These are phyloP conservation scores for Tridacna crocea DNA, from an alignment of 2,888 invertebrate species.

Conservation along the genomic window DNA sequence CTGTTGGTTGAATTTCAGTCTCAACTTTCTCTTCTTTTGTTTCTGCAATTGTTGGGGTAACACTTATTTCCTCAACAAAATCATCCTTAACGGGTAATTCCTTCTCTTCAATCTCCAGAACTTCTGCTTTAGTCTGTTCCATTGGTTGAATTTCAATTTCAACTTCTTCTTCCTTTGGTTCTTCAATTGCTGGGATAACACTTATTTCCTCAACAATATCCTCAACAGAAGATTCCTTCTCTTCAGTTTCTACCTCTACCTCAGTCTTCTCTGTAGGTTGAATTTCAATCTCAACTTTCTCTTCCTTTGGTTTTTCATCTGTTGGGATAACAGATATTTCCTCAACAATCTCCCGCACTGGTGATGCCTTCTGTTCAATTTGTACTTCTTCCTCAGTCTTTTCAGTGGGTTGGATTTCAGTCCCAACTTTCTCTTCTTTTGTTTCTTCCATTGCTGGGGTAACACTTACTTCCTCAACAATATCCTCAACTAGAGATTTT, in stretches of 20 bases:
- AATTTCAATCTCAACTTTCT: neutral
- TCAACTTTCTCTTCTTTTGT: neutral
- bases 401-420: constrained; percentile 25
- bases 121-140: constrained; percentile 25
- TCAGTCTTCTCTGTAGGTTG: neutral
- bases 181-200: neutral
- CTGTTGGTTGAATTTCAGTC: neutral
- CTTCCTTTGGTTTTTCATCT: neutral
- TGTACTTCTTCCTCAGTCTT: neutral
- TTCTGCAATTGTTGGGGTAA: neutral
- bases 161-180: neutral
- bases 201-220: neutral
- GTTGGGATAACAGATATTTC: neutral
- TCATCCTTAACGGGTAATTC: constrained; percentile 19
- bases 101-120: constrained; percentile 25
- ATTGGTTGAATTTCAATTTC: constrained; percentile 1
- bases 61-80: neutral
- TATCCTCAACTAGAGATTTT: neutral
- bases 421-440: constrained; percentile 28
- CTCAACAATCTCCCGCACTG: neutral
- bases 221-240: neutral
- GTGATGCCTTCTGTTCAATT: neutral
- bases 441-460: neutral
- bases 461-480: constrained; percentile 5
- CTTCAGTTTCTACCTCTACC: neutral